Evolutionary conservation across 2,113 vertebrate genomes (phyloP).

Genomic region (Azemiops feae): DNA sequence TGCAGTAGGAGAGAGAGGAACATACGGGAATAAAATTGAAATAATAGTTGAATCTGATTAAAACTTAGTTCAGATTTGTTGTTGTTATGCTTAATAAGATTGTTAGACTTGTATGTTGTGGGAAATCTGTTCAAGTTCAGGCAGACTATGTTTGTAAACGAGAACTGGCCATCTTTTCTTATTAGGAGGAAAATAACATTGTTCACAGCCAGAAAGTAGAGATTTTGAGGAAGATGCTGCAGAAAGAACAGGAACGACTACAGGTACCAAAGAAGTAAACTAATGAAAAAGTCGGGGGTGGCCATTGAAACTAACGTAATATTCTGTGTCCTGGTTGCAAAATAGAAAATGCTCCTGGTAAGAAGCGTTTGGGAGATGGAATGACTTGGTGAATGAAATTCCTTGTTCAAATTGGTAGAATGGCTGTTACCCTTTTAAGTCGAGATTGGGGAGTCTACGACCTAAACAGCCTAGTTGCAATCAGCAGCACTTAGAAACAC

Average conservation of each 20-base stretch:
- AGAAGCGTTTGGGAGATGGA: neutral
- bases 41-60: neutral
- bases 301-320: neutral
- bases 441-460: neutral
- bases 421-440: neutral
- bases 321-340: neutral
- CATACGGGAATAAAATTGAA: neutral
- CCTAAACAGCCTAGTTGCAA: neutral
- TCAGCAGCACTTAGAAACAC: neutral
- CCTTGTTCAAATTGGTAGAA: neutral
- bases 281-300: no score
- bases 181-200: constrained; percentile 85
- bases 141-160: neutral
- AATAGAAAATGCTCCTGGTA: neutral
- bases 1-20: fast-evolving
- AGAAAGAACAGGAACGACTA: constrained; percentile 84
- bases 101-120: neutral
- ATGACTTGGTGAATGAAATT: neutral
- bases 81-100: neutral
- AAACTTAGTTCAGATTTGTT: neutral
- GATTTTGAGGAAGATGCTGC: constrained; percentile 83
- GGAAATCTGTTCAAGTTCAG: neutral
- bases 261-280: constrained; percentile 70
- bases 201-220: constrained; percentile 85
- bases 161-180: neutral